phyloP scores from a whole-genome alignment of 1,140 invertebrate species.

The Caenorhabditis remanei region DNA sequence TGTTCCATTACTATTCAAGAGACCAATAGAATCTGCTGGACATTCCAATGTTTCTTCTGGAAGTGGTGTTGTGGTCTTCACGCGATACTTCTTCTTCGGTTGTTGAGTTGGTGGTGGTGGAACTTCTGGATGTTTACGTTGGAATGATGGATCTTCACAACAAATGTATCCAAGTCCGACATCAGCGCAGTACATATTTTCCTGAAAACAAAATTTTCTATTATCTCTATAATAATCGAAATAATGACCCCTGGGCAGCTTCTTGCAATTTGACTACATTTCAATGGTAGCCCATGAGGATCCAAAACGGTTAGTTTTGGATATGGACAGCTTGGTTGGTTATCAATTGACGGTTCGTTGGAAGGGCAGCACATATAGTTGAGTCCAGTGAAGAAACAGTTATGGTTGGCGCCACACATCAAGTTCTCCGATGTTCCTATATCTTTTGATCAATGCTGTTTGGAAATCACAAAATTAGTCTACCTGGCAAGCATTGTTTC shows the following conservation, averaged over 20 bases:
- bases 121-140: constrained; percentile 35
- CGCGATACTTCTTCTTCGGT: background rate
- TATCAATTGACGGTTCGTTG: constrained; percentile 60
- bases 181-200: constrained; percentile 64
- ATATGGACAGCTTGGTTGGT: constrained; percentile 62
- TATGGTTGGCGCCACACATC: constrained; percentile 61
- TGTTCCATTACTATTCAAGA: constrained; percentile 60
- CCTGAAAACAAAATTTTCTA: constrained; percentile 24
- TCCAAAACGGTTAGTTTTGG: constrained; percentile 62
- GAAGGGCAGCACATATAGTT: constrained; percentile 68
- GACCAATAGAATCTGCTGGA: constrained; percentile 53
- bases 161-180: constrained; percentile 63
- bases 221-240: too few relatives aligned
- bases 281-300: constrained; percentile 53
- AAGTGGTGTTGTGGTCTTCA: background rate
- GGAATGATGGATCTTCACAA: constrained; percentile 59
- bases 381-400: constrained; percentile 67
- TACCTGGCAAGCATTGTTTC: constrained; percentile 65
- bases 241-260: constrained; percentile 49
- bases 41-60: constrained; percentile 58
- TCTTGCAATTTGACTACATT: constrained; percentile 59
- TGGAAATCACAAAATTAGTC: background rate
- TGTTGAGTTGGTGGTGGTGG: constrained; percentile 13
- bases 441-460: background rate
- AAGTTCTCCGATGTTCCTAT: constrained; percentile 56